A percentile compares a stretch with the other conserved stretches of the same genome.
Conservation (phyloP, 2,797 vertebrate species). For the Rhincodon typus region DNA sequence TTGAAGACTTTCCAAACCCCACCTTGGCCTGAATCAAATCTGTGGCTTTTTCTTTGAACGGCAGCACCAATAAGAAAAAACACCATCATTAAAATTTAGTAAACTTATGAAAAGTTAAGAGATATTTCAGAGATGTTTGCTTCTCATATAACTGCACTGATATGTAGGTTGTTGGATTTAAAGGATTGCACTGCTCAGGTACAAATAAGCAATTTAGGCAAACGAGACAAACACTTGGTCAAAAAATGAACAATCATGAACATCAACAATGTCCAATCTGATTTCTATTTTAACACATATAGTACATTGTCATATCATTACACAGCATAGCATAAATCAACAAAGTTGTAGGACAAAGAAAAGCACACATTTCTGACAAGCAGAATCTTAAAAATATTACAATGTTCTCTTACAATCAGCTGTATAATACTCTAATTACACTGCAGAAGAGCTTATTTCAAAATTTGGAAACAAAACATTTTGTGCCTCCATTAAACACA, state of each 20-base stretch:
- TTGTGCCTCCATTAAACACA: neutral
- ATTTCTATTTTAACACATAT: neutral
- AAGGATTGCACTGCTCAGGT: neutral
- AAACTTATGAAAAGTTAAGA: neutral
- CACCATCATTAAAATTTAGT: neutral
- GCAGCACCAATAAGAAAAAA: neutral
- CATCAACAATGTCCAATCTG: neutral
- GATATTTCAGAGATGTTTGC: neutral
- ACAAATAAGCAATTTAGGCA: neutral
- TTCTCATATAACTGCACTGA: neutral
- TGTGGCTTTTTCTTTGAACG: neutral
- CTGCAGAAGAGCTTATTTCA: no score
- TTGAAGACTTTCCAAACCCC: neutral
- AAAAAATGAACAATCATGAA: neutral
- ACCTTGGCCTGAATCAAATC: neutral
- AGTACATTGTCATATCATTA: neutral
- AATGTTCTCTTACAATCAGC: conserved; percentile 8
- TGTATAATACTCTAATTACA: conserved; percentile 6
- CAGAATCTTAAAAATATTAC: conserved; percentile 13
- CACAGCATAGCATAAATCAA: neutral
- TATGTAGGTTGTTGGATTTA: neutral
- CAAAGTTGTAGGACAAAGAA: neutral
- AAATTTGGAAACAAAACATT: neutral
- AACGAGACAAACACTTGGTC: neutral
- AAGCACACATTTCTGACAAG: neutral